Percentiles rank a stretch among this genome's conserved stretches.
These are phyloP conservation scores for Metalampra italica DNA, from an alignment of 2,888 invertebrate genomes.

Conservation along the genomic window DNA sequence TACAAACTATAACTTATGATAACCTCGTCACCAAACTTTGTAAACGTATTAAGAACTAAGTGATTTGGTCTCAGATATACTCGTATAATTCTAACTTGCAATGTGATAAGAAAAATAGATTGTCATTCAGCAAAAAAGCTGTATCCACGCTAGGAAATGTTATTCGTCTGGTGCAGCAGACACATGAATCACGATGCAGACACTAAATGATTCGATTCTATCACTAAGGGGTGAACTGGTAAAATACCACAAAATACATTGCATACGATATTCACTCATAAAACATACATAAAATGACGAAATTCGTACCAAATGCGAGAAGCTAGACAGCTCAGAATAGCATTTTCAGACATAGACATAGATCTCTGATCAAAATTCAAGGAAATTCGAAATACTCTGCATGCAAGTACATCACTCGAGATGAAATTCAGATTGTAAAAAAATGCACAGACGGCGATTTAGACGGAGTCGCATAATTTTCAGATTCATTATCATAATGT, in stretches of 20 bases:
- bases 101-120: too few relatives aligned
- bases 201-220: slow-evolving; percentile 52
- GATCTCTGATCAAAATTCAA: slow-evolving; percentile 72
- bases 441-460: slow-evolving; percentile 68
- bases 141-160: slow-evolving; percentile 43
- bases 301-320: slow-evolving; percentile 26
- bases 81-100: too few relatives aligned
- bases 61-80: too few relatives aligned
- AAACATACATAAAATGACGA: slow-evolving; percentile 12
- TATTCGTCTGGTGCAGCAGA: slow-evolving; percentile 72
- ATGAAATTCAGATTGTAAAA: slow-evolving; percentile 66
- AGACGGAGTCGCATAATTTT: slow-evolving; percentile 67
- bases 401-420: slow-evolving; percentile 64
- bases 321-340: slow-evolving; percentile 13
- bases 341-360: slow-evolving; percentile 48
- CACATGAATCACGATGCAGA: slow-evolving; percentile 72
- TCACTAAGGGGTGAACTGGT: slow-evolving; percentile 45
- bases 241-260: slow-evolving; percentile 10
- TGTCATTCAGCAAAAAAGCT: slow-evolving; percentile 21
- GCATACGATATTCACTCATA: slow-evolving; percentile 29
- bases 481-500: slow-evolving; percentile 74
- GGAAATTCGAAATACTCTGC: slow-evolving; percentile 72
- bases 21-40: too few relatives aligned
- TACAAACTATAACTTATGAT: too few relatives aligned
- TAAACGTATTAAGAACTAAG: too few relatives aligned